Percentiles rank a stretch among this genome's conserved stretches.
phyloP scores from a whole-genome alignment of 2,113 vertebrate species.

The Platanista minor region DNA sequence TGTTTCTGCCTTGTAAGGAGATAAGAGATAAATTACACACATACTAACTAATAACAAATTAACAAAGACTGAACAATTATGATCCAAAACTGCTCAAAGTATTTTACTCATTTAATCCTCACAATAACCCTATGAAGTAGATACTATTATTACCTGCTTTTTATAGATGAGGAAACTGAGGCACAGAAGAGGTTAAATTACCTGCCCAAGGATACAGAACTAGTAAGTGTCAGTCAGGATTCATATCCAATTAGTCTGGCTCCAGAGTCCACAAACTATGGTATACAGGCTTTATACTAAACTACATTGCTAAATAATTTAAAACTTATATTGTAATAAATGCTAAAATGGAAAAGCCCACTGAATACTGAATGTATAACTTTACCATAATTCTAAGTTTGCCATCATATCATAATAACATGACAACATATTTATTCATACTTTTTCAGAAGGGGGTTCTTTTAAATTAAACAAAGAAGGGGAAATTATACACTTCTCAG shows the following conservation, averaged over 20 bases:
- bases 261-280: background rate
- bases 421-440: background rate
- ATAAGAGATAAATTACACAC: background rate
- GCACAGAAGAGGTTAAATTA: background rate
- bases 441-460: background rate
- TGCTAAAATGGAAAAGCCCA: background rate
- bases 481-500: background rate
- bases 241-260: background rate
- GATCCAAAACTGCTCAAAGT: background rate
- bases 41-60: background rate
- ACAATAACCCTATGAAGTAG: no score
- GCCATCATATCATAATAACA: background rate
- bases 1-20: background rate
- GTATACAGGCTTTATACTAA: background rate
- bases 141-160: no score
- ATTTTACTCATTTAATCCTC: background rate
- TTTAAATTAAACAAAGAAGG: constrained; percentile 28
- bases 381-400: constrained; percentile 14
- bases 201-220: background rate
- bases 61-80: background rate
- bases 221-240: background rate
- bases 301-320: background rate
- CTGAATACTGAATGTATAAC: background rate
- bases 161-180: no score
- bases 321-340: constrained; percentile 15